Conservation (phyloP, 1,140 invertebrate genomes). For the Ooceraea biroi region DNA sequence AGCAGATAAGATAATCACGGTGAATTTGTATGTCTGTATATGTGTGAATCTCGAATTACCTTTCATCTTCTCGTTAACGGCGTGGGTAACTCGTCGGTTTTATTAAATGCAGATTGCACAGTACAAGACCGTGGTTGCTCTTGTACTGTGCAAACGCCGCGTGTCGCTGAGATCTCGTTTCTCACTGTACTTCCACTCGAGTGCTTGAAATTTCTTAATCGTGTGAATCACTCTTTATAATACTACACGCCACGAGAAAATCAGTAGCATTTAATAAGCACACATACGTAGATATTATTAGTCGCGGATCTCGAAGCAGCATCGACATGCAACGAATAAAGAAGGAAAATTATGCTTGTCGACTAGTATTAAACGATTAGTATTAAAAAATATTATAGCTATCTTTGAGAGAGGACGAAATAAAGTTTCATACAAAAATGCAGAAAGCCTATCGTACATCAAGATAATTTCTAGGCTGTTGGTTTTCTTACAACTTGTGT, state of each 20-base stretch:
- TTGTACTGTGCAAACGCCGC: constrained; percentile 1
- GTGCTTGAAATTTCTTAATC: constrained; percentile 62
- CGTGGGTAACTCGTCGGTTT: constrained; percentile 49
- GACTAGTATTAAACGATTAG: too few species aligned
- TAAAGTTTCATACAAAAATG: constrained; percentile 9
- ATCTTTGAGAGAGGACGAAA: background rate
- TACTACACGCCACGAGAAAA: background rate
- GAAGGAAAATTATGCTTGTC: background rate
- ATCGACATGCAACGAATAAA: background rate
- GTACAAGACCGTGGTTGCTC: constrained; percentile 2
- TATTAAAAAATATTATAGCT: background rate
- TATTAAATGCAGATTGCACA: constrained; percentile 76
- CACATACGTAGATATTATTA: background rate
- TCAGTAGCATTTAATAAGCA: background rate
- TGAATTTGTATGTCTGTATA: constrained; percentile 43
- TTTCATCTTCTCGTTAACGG: constrained; percentile 53
- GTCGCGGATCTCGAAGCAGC: too few species aligned
- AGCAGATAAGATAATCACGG: constrained; percentile 22
- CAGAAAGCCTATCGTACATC: background rate
- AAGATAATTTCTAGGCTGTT: background rate
- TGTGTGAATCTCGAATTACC: constrained; percentile 37
- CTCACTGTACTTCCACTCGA: constrained; percentile 60
- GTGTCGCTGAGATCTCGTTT: constrained; percentile 39
- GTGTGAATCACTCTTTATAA: constrained; percentile 40
- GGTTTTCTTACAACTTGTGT: background rate